Conservation (phyloP, 2,888 invertebrate genomes). For the Drosophila borealis region DNA sequence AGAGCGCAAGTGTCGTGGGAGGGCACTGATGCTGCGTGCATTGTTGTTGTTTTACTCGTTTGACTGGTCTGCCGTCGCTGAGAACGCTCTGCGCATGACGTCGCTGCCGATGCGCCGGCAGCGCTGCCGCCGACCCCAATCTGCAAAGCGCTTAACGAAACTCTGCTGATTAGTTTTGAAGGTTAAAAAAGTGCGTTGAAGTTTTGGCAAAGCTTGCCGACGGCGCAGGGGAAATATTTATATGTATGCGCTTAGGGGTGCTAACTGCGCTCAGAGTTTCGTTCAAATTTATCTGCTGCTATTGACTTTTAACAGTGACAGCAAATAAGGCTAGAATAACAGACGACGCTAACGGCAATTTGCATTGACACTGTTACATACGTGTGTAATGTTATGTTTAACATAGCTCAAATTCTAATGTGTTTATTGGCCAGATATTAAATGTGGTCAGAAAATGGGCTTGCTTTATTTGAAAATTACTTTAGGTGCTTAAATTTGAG, state of each 20-base stretch:
- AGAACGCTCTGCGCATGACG: conserved; percentile 58
- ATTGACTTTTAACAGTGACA: conserved; percentile 11
- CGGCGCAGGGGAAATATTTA: conserved; percentile 55
- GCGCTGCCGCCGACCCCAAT: conserved; percentile 53
- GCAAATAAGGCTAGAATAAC: conserved; percentile 46
- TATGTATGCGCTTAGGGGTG: conserved; percentile 26
- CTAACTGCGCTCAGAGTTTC: conserved; percentile 47
- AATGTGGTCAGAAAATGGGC: neutral
- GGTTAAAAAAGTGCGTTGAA: conserved; percentile 81
- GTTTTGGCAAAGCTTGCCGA: conserved; percentile 41
- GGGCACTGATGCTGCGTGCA: conserved; percentile 56
- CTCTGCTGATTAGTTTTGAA: conserved; percentile 66
- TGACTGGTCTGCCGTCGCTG: conserved; percentile 38
- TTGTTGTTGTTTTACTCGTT: conserved; percentile 59
- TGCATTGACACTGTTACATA: conserved; percentile 50
- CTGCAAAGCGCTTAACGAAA: conserved; percentile 46
- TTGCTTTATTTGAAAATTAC: neutral
- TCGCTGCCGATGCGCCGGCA: conserved; percentile 41
- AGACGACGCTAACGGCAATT: conserved; percentile 38
- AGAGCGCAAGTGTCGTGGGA: conserved; percentile 71
- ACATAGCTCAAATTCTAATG: neutral
- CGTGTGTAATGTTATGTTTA: conserved; percentile 21
- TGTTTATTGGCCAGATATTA: conserved; percentile 4
- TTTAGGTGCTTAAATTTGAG: neutral
- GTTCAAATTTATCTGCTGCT: conserved; percentile 69